phyloP scores from a whole-genome alignment of 2,888 invertebrate species.

The Luperina nickerlii region DNA sequence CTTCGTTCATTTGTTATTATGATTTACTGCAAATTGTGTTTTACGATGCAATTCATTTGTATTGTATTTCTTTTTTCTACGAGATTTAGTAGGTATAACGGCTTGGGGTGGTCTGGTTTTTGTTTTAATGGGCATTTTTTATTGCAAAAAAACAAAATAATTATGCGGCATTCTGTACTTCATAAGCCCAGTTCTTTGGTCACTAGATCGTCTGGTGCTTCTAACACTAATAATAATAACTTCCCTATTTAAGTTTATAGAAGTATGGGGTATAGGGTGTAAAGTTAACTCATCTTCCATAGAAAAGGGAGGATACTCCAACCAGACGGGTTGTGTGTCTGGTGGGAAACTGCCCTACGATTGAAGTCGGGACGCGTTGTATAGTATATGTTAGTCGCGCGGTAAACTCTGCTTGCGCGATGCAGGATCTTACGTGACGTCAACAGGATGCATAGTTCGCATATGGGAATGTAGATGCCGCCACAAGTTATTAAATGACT shows the following conservation, averaged over 20 bases:
- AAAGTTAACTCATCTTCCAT: no score
- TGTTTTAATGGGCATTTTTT: background rate
- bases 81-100: background rate
- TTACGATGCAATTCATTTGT: conserved; percentile 29
- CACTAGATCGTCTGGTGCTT: background rate
- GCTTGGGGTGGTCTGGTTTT: background rate
- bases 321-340: no score
- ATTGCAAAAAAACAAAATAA: background rate
- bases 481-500: background rate
- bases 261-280: no score
- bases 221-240: background rate
- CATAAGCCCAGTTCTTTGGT: background rate
- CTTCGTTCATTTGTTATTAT: conserved; percentile 36
- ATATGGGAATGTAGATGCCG: no score
- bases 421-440: no score
- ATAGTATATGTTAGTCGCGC: no score
- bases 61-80: background rate
- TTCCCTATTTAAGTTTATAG: background rate
- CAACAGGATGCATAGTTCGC: no score
- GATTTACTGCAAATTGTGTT: conserved; percentile 40
- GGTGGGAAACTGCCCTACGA: no score
- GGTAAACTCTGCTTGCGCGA: no score
- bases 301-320: no score
- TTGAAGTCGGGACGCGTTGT: no score
- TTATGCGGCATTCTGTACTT: background rate